A percentile compares a stretch with the other conserved stretches of the same genome.
phyloP scores from a whole-genome alignment of 2,113 vertebrate species.

The Mustelus asterias region DNA sequence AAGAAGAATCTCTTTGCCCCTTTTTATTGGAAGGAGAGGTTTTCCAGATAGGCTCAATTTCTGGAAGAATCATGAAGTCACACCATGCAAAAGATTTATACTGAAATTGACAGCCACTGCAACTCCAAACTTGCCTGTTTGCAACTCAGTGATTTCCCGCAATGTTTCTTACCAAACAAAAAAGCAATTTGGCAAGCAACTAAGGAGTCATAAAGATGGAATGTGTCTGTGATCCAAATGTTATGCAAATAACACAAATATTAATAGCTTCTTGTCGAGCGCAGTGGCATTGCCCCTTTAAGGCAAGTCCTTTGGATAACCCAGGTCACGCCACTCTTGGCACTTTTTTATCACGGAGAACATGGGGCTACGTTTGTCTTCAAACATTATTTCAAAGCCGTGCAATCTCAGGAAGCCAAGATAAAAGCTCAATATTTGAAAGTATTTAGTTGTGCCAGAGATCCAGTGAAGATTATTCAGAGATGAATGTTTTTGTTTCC shows the following conservation, averaged over 20 bases:
- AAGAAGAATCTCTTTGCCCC: neutral
- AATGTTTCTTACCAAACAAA: neutral
- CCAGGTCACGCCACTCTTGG: neutral
- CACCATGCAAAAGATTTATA: neutral
- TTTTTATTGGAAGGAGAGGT: too few species aligned
- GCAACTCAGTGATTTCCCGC: neutral
- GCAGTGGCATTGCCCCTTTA: neutral
- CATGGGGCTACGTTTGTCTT: neutral
- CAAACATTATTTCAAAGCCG: neutral
- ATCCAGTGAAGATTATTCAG: neutral
- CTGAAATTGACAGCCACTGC: neutral
- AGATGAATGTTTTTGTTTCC: constrained; percentile 24
- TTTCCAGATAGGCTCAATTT: neutral
- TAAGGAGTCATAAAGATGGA: neutral
- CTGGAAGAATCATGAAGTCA: neutral
- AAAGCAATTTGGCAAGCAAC: neutral
- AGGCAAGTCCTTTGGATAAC: neutral
- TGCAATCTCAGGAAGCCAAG: constrained; percentile 14
- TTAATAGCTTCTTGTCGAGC: neutral
- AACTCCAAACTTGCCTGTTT: neutral
- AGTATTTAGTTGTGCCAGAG: neutral
- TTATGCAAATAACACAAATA: neutral
- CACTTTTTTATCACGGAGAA: neutral
- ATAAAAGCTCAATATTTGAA: constrained; percentile 15
- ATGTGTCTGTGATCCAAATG: neutral